A percentile compares a stretch with the other conserved stretches of the same genome.
phyloP scores from a whole-genome alignment of 2,113 vertebrate species.

The Pyxicephalus adspersus region DNA sequence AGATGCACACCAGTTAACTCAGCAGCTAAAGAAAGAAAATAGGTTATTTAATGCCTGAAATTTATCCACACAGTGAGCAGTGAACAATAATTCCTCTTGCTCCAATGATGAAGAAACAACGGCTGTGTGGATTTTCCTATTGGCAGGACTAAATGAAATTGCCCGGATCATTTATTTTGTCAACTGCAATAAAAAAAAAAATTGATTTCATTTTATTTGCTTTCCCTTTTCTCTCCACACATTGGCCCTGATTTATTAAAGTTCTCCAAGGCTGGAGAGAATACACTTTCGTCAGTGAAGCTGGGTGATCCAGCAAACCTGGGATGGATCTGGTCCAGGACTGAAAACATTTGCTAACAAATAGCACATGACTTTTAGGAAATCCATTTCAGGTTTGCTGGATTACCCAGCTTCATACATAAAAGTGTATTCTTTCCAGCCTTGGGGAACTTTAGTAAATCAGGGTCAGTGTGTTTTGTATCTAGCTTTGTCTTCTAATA shows the following conservation, averaged over 20 bases:
- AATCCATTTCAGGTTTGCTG: too few species aligned
- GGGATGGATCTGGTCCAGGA: too few species aligned
- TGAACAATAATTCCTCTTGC: conserved; percentile 34
- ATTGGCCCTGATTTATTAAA: too few species aligned
- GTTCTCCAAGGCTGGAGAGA: too few species aligned
- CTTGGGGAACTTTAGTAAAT: too few species aligned
- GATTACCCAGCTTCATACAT: too few species aligned
- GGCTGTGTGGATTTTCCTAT: neutral
- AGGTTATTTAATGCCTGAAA: conserved; percentile 37
- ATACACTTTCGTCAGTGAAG: too few species aligned
- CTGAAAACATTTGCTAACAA: too few species aligned
- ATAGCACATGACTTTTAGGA: too few species aligned
- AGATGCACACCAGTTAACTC: conserved; percentile 28
- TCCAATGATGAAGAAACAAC: conserved; percentile 13
- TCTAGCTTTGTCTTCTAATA: neutral
- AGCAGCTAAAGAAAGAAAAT: neutral
- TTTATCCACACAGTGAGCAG: conserved; percentile 11
- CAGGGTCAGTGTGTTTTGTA: neutral
- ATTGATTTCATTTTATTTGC: conserved; percentile 37
- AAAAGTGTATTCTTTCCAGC: too few species aligned
- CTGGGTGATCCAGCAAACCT: too few species aligned
- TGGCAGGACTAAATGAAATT: conserved; percentile 35
- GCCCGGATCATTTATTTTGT: conserved; percentile 46
- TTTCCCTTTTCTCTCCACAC: neutral
- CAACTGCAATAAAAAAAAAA: conserved; percentile 43